A percentile compares a stretch with the other conserved stretches of the same genome.
phyloP scores from a whole-genome alignment of 2,113 vertebrate species.

The Rhea pennata region DNA sequence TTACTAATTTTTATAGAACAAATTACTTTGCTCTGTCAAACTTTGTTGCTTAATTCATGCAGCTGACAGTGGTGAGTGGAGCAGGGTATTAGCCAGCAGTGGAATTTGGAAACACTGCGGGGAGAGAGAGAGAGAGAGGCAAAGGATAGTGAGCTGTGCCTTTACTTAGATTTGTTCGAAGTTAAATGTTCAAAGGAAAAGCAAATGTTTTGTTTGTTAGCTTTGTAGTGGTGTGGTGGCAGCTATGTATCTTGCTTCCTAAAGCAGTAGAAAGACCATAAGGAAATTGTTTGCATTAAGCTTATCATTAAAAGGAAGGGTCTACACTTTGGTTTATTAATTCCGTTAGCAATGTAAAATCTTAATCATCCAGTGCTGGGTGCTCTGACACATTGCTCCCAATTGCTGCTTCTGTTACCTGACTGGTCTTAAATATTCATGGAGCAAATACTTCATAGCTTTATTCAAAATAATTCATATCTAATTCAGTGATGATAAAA shows the following conservation, averaged over 20 bases:
- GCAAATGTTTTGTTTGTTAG: neutral
- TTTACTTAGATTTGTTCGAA: neutral
- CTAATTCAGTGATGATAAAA: neutral
- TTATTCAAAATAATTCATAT: neutral
- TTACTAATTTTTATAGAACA: neutral
- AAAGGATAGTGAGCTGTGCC: neutral
- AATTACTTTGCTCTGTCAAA: neutral
- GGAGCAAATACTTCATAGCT: neutral
- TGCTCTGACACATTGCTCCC: neutral
- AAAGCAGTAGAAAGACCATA: neutral
- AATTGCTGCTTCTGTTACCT: neutral
- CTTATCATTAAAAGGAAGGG: neutral
- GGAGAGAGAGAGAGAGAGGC: neutral
- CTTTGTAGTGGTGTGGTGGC: neutral
- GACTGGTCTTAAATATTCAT: neutral
- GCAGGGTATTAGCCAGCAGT: neutral
- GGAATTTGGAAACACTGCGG: neutral
- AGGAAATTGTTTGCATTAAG: neutral
- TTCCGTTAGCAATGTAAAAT: neutral
- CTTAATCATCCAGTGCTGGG: neutral
- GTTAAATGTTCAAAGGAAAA: neutral
- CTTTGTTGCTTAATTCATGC: neutral
- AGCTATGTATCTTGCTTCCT: neutral
- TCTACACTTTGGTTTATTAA: neutral
- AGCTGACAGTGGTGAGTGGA: neutral